Evolutionary conservation across 2,113 vertebrate species (phyloP).

Genomic region (Mus musculus): DNA sequence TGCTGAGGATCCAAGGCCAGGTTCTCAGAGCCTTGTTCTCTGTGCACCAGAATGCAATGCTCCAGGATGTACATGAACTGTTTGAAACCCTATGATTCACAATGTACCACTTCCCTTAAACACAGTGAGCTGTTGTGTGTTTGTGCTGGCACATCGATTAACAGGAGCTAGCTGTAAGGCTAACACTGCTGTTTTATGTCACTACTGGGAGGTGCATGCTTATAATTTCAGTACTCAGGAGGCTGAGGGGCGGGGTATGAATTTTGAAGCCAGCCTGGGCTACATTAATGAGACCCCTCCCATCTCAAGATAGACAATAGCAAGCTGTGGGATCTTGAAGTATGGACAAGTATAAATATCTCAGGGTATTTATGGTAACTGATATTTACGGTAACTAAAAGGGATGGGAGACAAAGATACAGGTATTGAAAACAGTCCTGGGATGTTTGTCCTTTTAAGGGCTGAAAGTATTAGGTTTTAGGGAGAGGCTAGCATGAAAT

Average conservation of each 20-base stretch:
- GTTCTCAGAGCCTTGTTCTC: background rate
- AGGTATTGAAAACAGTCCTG: accelerated
- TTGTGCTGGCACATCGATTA: background rate
- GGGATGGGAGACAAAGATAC: background rate
- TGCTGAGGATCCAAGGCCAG: background rate
- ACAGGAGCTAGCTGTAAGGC: background rate
- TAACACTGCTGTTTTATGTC: background rate
- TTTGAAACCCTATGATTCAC: background rate
- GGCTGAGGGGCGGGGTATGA: too few species aligned
- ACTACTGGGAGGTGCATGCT: background rate
- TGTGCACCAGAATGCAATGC: background rate
- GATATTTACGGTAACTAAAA: background rate
- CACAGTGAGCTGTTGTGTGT: background rate
- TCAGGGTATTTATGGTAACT: background rate
- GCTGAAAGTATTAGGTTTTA: background rate
- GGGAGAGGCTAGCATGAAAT: background rate
- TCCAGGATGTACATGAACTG: too few species aligned
- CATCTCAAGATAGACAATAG: background rate
- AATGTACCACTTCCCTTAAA: background rate
- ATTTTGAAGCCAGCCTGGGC: background rate
- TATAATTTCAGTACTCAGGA: background rate
- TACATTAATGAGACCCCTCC: background rate
- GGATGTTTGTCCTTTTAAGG: background rate
- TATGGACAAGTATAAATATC: background rate
- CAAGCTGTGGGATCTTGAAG: background rate